These are phyloP conservation scores for Sebastes miniatus DNA, from an alignment of 2,797 vertebrate genomes.

Conservation along the genomic window DNA sequence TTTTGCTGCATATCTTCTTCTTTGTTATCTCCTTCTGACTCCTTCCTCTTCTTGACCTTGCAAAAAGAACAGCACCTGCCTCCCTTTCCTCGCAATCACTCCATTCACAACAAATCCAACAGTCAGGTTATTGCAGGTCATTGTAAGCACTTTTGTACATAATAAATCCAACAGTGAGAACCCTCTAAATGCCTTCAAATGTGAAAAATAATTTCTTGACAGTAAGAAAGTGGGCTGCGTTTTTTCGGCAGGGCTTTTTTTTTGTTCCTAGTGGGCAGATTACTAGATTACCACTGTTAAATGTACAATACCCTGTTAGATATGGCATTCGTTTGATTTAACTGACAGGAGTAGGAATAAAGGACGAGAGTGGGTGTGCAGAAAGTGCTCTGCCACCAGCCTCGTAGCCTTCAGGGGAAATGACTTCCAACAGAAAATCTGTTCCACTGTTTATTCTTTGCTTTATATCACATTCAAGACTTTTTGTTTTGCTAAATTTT, in stretches of 20 bases:
- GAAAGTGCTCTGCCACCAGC: conserved; percentile 7
- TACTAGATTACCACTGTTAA: neutral
- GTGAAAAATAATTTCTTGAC: conserved; percentile 29
- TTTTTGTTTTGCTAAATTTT: neutral
- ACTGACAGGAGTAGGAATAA: conserved; percentile 38
- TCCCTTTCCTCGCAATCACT: too few species aligned
- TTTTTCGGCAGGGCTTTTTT: conserved; percentile 32
- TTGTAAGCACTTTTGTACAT: too few species aligned
- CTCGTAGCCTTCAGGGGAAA: conserved; percentile 19
- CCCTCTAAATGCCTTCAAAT: conserved; percentile 7
- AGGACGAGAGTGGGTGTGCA: conserved; percentile 29
- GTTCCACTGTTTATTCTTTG: neutral
- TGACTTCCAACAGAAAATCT: neutral
- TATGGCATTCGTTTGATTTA: conserved; percentile 24
- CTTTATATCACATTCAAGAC: neutral
- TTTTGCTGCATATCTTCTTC: too few species aligned
- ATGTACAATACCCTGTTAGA: conserved; percentile 15
- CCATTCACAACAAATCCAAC: too few species aligned
- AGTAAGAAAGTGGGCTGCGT: conserved; percentile 13
- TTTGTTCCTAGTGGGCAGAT: conserved; percentile 24
- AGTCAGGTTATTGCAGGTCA: too few species aligned
- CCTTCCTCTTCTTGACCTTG: too few species aligned
- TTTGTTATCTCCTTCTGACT: too few species aligned
- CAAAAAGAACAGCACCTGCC: too few species aligned
- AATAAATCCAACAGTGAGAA: too few species aligned